Evolutionary conservation across 2,797 vertebrate species (phyloP).

Genomic region (Acanthiza pusilla): DNA sequence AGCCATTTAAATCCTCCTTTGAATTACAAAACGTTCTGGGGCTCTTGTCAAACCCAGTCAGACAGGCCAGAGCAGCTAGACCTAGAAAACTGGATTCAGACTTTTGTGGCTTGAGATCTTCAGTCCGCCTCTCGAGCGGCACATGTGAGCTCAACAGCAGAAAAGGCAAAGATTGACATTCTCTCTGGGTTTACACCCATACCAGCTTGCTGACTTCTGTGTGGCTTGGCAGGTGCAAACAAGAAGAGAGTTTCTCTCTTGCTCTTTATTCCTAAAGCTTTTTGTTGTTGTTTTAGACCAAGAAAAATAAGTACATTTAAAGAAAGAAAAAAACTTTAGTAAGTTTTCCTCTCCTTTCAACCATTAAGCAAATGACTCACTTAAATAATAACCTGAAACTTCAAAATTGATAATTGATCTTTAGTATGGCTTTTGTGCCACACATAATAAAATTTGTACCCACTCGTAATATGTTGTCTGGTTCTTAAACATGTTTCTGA

Average conservation of each 20-base stretch:
- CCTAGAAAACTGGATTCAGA: neutral
- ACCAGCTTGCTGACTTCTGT: slow-evolving; percentile 3
- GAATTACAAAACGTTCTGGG: neutral
- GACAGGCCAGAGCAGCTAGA: neutral
- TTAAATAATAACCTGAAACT: slow-evolving; percentile 27
- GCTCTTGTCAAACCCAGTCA: neutral
- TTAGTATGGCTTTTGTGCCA: slow-evolving; percentile 2
- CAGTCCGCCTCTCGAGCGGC: neutral
- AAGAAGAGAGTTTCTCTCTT: neutral
- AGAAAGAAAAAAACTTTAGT: neutral
- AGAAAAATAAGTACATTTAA: neutral
- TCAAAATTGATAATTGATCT: slow-evolving; percentile 36
- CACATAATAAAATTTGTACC: neutral
- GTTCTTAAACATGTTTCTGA: slow-evolving; percentile 62
- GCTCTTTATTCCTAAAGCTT: neutral
- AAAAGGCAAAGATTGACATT: slow-evolving; percentile 6
- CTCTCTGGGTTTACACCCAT: neutral
- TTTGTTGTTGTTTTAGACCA: neutral
- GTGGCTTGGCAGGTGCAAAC: slow-evolving; percentile 40
- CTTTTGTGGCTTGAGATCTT: neutral
- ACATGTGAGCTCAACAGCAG: neutral
- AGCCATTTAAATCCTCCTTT: neutral
- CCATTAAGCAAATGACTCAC: neutral
- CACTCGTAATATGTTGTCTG: slow-evolving; percentile 32
- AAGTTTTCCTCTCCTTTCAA: neutral